Conservation (phyloP, 2,888 invertebrate species). For the Acrobeloides nanus region DNA sequence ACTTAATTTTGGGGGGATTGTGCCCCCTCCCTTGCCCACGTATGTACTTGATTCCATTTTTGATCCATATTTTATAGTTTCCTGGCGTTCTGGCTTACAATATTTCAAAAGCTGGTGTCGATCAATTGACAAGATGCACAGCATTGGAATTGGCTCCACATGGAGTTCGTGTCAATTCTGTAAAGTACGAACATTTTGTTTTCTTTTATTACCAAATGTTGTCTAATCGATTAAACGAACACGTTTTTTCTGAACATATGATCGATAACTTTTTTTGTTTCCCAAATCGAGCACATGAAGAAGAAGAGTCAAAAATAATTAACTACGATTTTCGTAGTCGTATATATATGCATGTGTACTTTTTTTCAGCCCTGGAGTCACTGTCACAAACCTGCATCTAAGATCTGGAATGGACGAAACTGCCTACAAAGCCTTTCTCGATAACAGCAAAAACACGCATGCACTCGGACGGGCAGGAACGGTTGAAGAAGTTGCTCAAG, state of each 20-base stretch:
- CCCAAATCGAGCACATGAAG: no score
- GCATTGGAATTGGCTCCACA: conserved; percentile 66
- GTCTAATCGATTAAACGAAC: no score
- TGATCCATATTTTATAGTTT: no score
- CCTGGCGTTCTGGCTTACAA: conserved; percentile 77
- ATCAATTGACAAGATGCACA: conserved; percentile 82
- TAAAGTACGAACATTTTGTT: no score
- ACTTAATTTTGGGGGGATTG: no score
- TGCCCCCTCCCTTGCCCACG: no score
- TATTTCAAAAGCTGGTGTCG: conserved; percentile 82
- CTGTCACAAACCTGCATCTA: conserved; percentile 76
- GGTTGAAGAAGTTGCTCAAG: conserved; percentile 66
- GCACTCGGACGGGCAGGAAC: conserved; percentile 62
- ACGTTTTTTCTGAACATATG: no score
- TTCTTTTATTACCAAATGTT: no score
- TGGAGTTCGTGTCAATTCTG: conserved; percentile 73
- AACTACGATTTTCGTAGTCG: conserved; percentile 1
- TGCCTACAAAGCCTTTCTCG: conserved; percentile 73
- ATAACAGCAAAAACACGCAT: conserved; percentile 76
- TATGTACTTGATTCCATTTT: no score
- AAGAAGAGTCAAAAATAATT: no score
- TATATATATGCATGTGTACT: neutral
- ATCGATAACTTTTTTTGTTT: no score
- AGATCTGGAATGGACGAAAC: conserved; percentile 76
- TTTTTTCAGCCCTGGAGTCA: conserved; percentile 70